A percentile compares a stretch with the other conserved stretches of the same genome.
These are phyloP conservation scores for Aporophyla lueneburgensis DNA, from an alignment of 2,888 invertebrate species.

Conservation along the genomic window DNA sequence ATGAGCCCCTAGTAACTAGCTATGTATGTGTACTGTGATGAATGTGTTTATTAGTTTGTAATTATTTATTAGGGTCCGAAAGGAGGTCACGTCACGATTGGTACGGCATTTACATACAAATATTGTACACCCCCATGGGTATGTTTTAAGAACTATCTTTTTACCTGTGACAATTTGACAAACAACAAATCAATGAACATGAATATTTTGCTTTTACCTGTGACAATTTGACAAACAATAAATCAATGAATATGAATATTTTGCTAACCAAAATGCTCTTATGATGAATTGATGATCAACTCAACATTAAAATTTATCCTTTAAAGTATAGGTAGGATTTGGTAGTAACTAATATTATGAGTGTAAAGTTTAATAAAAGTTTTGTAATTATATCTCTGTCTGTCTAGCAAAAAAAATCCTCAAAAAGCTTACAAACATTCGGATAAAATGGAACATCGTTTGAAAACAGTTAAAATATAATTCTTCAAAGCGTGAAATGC, in stretches of 20 bases:
- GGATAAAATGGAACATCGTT: slow-evolving; percentile 43
- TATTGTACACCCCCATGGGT: no score
- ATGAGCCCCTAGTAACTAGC: slow-evolving; percentile 65
- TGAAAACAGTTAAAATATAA: slow-evolving; percentile 64
- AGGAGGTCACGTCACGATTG: slow-evolving; percentile 31
- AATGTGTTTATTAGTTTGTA: slow-evolving; percentile 68
- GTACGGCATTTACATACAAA: no score
- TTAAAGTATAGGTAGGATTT: no score
- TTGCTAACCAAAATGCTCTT: no score
- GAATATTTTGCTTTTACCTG: no score
- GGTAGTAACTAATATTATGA: no score
- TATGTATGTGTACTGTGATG: slow-evolving; percentile 64
- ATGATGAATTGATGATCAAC: not conserved
- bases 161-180: no score
- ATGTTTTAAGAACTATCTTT: no score
- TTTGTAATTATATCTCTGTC: not conserved
- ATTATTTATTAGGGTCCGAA: slow-evolving; percentile 52
- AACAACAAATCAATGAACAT: no score
- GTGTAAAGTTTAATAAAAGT: not conserved
- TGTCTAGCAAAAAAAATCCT: not conserved
- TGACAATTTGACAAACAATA: no score
- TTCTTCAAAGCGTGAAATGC: slow-evolving; percentile 68
- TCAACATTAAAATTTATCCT: not conserved
- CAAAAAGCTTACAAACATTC: slow-evolving; percentile 9
- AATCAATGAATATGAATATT: no score